Conservation (phyloP, 2,888 invertebrate genomes). For the Gymnocheta viridis region DNA sequence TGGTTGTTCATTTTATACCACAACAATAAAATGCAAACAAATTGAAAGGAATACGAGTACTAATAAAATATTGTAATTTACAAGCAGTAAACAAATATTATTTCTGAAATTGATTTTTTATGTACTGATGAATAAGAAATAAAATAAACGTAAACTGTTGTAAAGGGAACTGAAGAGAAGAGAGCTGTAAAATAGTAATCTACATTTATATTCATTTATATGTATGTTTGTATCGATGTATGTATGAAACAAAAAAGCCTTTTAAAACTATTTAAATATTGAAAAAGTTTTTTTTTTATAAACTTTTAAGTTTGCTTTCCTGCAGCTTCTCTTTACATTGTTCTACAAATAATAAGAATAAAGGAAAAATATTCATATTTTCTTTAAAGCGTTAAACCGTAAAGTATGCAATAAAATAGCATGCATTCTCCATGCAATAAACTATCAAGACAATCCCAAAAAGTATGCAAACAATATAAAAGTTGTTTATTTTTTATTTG, state of each 20-base stretch:
- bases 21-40: slow-evolving; percentile 22
- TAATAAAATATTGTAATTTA: slow-evolving; percentile 30
- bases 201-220: not conserved
- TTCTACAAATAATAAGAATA: slow-evolving; percentile 7
- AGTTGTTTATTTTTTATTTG: slow-evolving; percentile 33
- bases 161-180: too few species aligned
- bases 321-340: not conserved
- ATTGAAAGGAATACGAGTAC: not conserved
- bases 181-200: not conserved
- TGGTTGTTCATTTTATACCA: too few species aligned
- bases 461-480: slow-evolving; percentile 61
- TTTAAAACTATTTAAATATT: slow-evolving; percentile 45
- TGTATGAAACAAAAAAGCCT: not conserved
- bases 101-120: not conserved
- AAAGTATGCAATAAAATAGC: slow-evolving; percentile 57
- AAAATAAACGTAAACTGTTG: not conserved
- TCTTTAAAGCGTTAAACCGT: slow-evolving; percentile 57
- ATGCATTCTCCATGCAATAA: not conserved
- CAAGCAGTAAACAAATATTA: slow-evolving; percentile 12
- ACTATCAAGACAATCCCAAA: slow-evolving; percentile 49
- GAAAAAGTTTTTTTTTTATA: slow-evolving; percentile 28
- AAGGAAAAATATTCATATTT: slow-evolving; percentile 22
- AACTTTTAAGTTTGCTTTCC: not conserved
- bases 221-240: not conserved
- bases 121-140: not conserved